Percentiles rank a stretch among this genome's conserved stretches.
Conservation (phyloP, 2,888 invertebrate species). For the Volucella inflata region DNA sequence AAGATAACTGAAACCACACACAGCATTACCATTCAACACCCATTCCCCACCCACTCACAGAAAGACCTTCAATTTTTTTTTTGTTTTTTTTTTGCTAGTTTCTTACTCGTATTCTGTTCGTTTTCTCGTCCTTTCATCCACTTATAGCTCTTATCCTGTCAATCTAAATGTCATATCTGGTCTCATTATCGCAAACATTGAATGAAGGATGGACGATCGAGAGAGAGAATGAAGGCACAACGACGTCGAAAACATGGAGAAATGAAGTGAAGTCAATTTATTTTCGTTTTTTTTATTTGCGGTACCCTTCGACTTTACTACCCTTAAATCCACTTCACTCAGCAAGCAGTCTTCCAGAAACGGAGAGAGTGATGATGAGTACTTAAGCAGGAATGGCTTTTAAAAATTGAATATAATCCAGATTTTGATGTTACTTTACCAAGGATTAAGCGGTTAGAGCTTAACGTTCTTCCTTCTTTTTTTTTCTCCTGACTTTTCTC, state of each 20-base stretch:
- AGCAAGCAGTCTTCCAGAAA: too few relatives aligned
- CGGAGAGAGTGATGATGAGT: constrained; percentile 69
- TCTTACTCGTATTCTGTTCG: constrained; percentile 17
- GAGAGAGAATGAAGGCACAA: neutral
- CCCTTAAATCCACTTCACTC: too few relatives aligned
- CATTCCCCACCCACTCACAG: neutral
- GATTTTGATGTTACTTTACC: constrained; percentile 48
- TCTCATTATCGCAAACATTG: constrained; percentile 70
- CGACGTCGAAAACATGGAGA: constrained; percentile 29
- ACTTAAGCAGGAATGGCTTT: constrained; percentile 50
- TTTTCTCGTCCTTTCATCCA: constrained; percentile 30
- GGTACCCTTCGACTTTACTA: neutral
- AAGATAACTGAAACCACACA: constrained; percentile 42
- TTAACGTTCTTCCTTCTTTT: neutral
- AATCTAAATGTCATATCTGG: constrained; percentile 71
- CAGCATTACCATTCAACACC: constrained; percentile 9
- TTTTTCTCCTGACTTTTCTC: neutral
- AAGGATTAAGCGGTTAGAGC: constrained; percentile 31
- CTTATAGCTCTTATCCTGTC: constrained; percentile 71
- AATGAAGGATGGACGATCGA: constrained; percentile 52
- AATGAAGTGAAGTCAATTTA: constrained; percentile 4
- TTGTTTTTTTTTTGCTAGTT: constrained; percentile 5
- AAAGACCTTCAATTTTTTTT: constrained; percentile 7
- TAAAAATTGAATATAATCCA: constrained; percentile 65
- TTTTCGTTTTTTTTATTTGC: constrained; percentile 19